Base-by-base conservation (phyloP, 2,797 vertebrate species). In the Cyclura pinguis region DNA sequence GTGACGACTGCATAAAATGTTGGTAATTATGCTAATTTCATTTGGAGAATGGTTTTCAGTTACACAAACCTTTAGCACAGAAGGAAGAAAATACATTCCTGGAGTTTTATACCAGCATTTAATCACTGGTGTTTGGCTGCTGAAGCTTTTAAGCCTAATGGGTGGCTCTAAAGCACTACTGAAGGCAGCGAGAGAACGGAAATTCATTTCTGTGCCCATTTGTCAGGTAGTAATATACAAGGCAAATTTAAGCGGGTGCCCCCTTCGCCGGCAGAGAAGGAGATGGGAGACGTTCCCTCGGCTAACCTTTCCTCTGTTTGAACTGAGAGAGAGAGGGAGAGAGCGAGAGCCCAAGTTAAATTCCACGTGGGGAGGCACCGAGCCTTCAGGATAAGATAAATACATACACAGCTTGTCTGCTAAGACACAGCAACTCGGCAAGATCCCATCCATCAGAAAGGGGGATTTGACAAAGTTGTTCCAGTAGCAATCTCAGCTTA, bases 121-220 rank as follows among this genome's bases (percentile, higher is more conserved):
- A 90, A 87, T 95, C 90, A 85, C 29, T 80, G 67, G 88, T 16
- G 92, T 92, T 95, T 85, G 91, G 89, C 67, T 83, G 80, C 35
- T 88, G 92, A 92, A 90, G 94, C 93, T 96, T 94, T 95, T 94
- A 95, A 95, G 90, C 93, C 90, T 96, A 96, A 95, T 94, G 90
- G 90, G 91, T 90, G 91, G 89, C 88, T 93, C 55, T 50, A 83
- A 93, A 80, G 89, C 76, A 91, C 90, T 86, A 86, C 93, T 85
- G 83, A 88, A 88, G 81, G 84, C 80, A 88, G 90, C 91, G 80
- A 77, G 91, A 42, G 55, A 89, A 91, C 76, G 92, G 94, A 92
- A 94, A 94, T 93, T 94, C 94, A 95, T 95, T 96, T 93, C 94
- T 92, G 86, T 85, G 89, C 87, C 94, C 91, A 88, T 95, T 95